Base-by-base conservation (phyloP, 2,113 vertebrate genomes). In the Chloroceryle aenea region DNA sequence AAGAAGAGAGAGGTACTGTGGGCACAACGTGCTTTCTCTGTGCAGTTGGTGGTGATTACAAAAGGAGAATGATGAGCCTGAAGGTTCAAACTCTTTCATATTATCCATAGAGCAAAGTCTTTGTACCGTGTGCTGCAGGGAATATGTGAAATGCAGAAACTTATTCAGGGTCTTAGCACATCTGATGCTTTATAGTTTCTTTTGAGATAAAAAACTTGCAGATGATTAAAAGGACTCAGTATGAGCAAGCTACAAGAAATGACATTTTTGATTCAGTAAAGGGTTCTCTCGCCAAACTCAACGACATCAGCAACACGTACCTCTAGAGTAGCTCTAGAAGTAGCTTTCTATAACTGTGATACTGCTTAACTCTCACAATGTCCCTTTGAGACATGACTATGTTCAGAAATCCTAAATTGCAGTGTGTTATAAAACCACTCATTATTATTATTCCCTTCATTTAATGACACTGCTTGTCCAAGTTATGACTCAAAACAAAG, bases 1-100 rank as follows among this genome's bases (percentile, higher is more conserved):
- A 98, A 98, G 89, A 98, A 98, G 76, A 98, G 96, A 96, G 98
- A 99, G 98, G 99, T 99, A 97, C 29, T 47, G 34, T 56, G 38
- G 52, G 22, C 36, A 27, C 23, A 1, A 2, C 7, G 5, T 45
- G n/a, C 10, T 68, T 94, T 95, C 59, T n/a, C 30, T 75, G 32
- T 67, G 25, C 32, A 71, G 34, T 56, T 16, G 21, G 3, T 22
- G 27, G 38, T 25, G 48, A 29, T 81, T 59, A n/a, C 12, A n/a
- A 69, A 75, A 64, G 42, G 48, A 52, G n/a, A 84, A 61, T 32
- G 1, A 91, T 30, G 58, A 59, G 2, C 68, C 61, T 79, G 62
- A 48, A 85, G 48, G 27, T 45, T 83, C 14, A 62, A 69, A 21
- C 14, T 90, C 23, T 40, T 71, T 55, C 11, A 17, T 30, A 3